Evolutionary conservation across 2,888 invertebrate species (phyloP), one percentile per base, ranked within the genome.

Genomic region (Nymphalis urticae): DNA sequence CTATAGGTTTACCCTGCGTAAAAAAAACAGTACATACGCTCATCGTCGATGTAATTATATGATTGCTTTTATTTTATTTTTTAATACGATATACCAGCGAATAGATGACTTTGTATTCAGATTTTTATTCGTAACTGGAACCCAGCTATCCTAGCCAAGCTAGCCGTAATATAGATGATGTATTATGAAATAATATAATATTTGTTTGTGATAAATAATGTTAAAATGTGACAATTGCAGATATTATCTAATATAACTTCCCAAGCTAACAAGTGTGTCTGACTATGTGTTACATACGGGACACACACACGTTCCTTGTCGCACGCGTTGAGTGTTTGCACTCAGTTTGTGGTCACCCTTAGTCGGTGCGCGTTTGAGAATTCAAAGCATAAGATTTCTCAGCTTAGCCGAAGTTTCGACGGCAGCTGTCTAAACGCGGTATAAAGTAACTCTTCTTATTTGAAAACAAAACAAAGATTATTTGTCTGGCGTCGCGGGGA

Each of bases 331-430:
- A 42, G 56, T 32, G 36, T 36, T n/a, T 56, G 54, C 58, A 0
- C 36, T 19, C 42, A 10, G 58, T 58, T 19, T 19, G 42, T 13
- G 58, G 58, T 17, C 36, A 42, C 42, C 42, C 58, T 58, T 58
- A 58, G 19, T 58, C 42, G 19, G 36, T 8, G 36, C 42, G 27
- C 54, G 54, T 48, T 58, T 58, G 67, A 58, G 27, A 42, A 67
- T 63, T 60, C 63, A 62, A 68, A 68, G 68, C 60, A 64, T 54
- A 68, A 64, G 50, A 65, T 56, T 64, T 64, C 59, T 64, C 63
- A 66, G 64, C 60, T 63, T 60, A 67, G 64, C 67, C 48, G 63
- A 77, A 78, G 72, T 80, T 79, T 75, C 66, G 79, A 79, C 77
- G 76, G 78, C 73, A 62, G 68, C 75, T 76, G 77, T 78, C 80